phyloP scores from a whole-genome alignment of 2,888 invertebrate genomes.

The Chloromyia formosa region DNA sequence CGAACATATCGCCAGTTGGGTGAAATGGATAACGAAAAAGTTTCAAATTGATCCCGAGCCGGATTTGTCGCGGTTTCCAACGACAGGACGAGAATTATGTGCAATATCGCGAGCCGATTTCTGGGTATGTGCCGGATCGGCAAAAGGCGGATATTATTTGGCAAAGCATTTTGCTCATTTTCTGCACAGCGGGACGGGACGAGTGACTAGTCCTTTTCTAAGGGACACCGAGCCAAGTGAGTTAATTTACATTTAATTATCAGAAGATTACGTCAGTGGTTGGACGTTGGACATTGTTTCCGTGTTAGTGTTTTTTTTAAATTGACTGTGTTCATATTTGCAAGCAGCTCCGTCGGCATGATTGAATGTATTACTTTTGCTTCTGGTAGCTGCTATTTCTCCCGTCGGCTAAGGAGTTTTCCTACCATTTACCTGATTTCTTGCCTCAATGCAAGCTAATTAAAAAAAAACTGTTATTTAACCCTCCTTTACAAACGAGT shows the following conservation, averaged over 20 bases:
- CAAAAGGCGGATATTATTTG: slow-evolving; percentile 67
- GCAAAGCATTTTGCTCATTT: slow-evolving; percentile 72
- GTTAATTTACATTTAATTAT: slow-evolving; percentile 49
- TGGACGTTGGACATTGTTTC: neutral
- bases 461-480: too few relatives aligned
- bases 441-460: too few relatives aligned
- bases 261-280: neutral
- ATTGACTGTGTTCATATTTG: too few relatives aligned
- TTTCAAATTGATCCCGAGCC: slow-evolving; percentile 69
- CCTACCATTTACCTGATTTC: too few relatives aligned
- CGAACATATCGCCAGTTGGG: slow-evolving; percentile 70
- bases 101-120: slow-evolving; percentile 71
- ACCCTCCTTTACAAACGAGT: too few relatives aligned
- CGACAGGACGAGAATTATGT: slow-evolving; percentile 68
- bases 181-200: slow-evolving; percentile 69
- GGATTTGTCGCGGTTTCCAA: slow-evolving; percentile 67
- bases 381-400: too few relatives aligned
- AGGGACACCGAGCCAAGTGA: slow-evolving; percentile 65
- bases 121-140: slow-evolving; percentile 66
- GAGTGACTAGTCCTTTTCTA: slow-evolving; percentile 68
- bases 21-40: slow-evolving; percentile 70
- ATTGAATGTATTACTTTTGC: too few relatives aligned
- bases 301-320: too few relatives aligned
- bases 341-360: too few relatives aligned
- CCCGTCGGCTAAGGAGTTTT: too few relatives aligned